phyloP scores from a whole-genome alignment of 2,797 vertebrate genomes.

The Neopelma chrysocephalum region DNA sequence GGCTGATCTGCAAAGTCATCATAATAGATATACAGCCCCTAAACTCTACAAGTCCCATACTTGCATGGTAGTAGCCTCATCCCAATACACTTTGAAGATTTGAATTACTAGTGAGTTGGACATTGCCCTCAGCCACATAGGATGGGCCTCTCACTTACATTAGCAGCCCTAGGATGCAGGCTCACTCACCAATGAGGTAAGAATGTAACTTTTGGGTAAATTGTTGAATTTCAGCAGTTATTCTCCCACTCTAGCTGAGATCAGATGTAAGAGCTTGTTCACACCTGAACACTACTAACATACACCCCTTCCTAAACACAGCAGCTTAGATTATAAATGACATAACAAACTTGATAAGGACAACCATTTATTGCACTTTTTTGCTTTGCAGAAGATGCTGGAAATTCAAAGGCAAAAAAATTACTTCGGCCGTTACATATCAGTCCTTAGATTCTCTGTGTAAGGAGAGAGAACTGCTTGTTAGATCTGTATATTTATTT shows the following conservation, averaged over 20 bases:
- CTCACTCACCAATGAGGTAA: background rate
- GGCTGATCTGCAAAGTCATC: background rate
- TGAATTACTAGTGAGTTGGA: background rate
- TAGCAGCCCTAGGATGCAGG: background rate
- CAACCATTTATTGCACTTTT: constrained; percentile 4
- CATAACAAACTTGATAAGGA: background rate
- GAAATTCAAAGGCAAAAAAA: constrained; percentile 56
- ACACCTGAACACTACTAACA: background rate
- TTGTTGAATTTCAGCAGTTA: background rate
- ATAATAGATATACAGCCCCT: background rate
- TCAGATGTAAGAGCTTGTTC: background rate
- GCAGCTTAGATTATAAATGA: background rate
- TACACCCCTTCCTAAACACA: background rate
- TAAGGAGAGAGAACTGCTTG: background rate
- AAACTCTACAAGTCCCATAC: background rate
- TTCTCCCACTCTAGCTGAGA: background rate
- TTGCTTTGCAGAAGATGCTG: constrained; percentile 47
- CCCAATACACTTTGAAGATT: background rate
- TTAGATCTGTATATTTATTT: constrained; percentile 36
- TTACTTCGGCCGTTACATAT: constrained; percentile 36
- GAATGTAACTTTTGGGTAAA: background rate
- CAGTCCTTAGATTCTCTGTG: constrained; percentile 43
- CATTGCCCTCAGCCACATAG: background rate
- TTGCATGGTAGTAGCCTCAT: background rate
- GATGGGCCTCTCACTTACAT: background rate